A percentile compares a stretch with the other conserved stretches of the same genome.
These are phyloP conservation scores for Stenopsyche tienmushanensis DNA, from an alignment of 1,140 invertebrate genomes.

Conservation along the genomic window DNA sequence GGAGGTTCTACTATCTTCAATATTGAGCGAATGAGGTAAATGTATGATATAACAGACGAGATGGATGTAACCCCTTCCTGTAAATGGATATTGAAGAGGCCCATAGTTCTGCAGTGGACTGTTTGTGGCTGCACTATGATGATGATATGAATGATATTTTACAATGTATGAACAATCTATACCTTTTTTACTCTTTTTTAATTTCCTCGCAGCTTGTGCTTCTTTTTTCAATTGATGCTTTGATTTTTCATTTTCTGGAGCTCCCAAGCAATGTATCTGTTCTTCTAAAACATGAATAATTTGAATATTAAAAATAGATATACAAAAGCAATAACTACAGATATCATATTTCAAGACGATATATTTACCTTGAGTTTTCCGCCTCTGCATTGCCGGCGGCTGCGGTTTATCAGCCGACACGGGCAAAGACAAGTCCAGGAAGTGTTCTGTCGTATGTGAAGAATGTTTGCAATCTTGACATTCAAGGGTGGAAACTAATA, in stretches of 20 bases:
- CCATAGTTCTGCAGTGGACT: too few relatives aligned
- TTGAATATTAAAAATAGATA: neutral
- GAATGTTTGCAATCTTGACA: slow-evolving; percentile 87
- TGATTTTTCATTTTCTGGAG: slow-evolving; percentile 59
- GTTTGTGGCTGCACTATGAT: too few relatives aligned
- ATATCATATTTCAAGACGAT: neutral
- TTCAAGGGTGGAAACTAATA: slow-evolving; percentile 83
- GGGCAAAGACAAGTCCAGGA: slow-evolving; percentile 91
- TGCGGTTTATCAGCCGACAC: slow-evolving; percentile 73
- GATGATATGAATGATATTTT: too few relatives aligned
- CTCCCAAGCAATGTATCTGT: slow-evolving; percentile 43
- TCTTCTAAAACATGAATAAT: slow-evolving; percentile 50
- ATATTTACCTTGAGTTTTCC: slow-evolving; percentile 50
- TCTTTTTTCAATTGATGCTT: slow-evolving; percentile 72
- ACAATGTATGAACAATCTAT: neutral
- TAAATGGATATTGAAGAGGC: too few relatives aligned
- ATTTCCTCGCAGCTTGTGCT: slow-evolving; percentile 61
- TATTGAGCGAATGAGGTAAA: too few relatives aligned
- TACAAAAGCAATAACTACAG: neutral
- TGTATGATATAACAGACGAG: too few relatives aligned
- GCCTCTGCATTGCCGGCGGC: slow-evolving; percentile 59
- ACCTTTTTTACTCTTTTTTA: slow-evolving; percentile 38
- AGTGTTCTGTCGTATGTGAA: slow-evolving; percentile 86
- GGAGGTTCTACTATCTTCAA: too few relatives aligned
- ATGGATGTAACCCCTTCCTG: too few relatives aligned